phyloP scores from a whole-genome alignment of 1,140 invertebrate species.

The Anastatus disparis region DNA sequence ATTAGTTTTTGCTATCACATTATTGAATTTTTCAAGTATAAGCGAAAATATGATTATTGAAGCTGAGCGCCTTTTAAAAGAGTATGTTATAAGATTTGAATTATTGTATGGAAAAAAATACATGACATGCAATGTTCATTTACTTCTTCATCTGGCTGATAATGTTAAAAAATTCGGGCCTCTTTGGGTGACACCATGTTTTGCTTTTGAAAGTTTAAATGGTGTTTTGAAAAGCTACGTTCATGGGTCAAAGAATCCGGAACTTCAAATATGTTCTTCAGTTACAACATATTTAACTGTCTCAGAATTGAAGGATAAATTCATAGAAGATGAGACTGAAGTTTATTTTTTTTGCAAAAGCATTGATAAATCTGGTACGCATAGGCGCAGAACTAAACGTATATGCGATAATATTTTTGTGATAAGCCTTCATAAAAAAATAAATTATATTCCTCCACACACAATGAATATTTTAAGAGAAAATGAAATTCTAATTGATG shows the following conservation, averaged over 20 bases:
- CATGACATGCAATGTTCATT: constrained; percentile 44
- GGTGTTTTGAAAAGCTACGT: constrained; percentile 31
- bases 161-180: constrained; percentile 43
- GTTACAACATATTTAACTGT: background rate
- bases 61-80: constrained; percentile 10
- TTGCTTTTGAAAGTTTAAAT: constrained; percentile 43
- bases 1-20: background rate
- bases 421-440: background rate
- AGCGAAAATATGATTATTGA: background rate
- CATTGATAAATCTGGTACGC: background rate
- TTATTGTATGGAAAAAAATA: constrained; percentile 33
- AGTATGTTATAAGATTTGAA: constrained; percentile 39
- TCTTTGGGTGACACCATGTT: constrained; percentile 39
- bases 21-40: background rate
- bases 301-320: background rate
- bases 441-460: background rate
- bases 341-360: background rate
- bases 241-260: constrained; percentile 15
- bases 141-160: constrained; percentile 41
- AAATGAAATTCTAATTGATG: background rate
- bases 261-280: constrained; percentile 27
- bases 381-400: background rate
- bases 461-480: background rate
- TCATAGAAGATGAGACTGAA: background rate
- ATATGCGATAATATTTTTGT: background rate